Conservation (phyloP, 2,113 vertebrate species). For the Dendropsophus ebraccatus region DNA sequence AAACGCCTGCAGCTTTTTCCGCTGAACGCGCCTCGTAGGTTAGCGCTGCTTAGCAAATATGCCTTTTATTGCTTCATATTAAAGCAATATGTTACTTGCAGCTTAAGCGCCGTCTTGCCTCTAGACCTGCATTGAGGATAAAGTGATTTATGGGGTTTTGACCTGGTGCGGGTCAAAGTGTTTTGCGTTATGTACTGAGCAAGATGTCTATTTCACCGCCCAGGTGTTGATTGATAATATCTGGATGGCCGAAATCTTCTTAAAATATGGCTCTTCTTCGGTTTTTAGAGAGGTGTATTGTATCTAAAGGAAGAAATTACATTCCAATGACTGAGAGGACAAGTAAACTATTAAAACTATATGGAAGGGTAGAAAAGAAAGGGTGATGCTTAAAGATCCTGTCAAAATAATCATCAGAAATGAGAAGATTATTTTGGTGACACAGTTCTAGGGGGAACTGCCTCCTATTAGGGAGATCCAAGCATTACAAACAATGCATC, state of each 20-base stretch:
- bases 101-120: neutral
- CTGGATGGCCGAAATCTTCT: neutral
- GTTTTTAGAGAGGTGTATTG: neutral
- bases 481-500: neutral
- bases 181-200: neutral
- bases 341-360: no score
- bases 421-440: neutral
- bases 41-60: slow-evolving; percentile 41
- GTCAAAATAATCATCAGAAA: neutral
- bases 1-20: slow-evolving; percentile 30
- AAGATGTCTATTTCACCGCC: neutral
- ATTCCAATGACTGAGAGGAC: neutral
- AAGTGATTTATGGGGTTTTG: neutral
- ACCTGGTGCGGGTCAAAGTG: slow-evolving; percentile 11
- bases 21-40: neutral
- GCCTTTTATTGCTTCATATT: slow-evolving; percentile 37
- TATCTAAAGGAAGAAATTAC: neutral
- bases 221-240: neutral
- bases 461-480: neutral
- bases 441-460: neutral
- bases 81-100: slow-evolving; percentile 35
- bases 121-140: neutral
- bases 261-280: neutral
- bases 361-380: neutral
- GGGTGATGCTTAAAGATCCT: neutral